These are phyloP conservation scores for Merodon equestris DNA, from an alignment of 2,888 invertebrate species.

Conservation along the genomic window DNA sequence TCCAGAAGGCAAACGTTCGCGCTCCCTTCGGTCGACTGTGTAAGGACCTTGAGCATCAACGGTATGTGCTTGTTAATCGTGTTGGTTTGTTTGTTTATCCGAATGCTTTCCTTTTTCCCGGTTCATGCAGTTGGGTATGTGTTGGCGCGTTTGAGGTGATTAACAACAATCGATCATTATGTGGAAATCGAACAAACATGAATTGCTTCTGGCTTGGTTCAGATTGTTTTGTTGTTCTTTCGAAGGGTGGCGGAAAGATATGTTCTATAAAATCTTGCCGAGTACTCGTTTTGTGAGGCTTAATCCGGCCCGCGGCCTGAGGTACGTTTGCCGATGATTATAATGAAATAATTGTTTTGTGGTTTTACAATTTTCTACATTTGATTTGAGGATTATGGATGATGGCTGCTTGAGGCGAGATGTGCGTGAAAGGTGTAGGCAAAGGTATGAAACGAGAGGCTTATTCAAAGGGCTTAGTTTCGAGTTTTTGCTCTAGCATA, in stretches of 20 bases:
- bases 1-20: slow-evolving; percentile 61
- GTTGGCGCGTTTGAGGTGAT: slow-evolving; percentile 60
- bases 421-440: no score
- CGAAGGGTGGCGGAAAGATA: no score
- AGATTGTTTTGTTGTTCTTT: not conserved
- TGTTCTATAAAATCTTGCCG: not conserved
- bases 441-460: no score
- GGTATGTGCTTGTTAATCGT: slow-evolving; percentile 44
- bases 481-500: no score
- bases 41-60: slow-evolving; percentile 63
- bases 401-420: no score
- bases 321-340: slow-evolving; percentile 59
- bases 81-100: slow-evolving; percentile 63
- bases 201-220: not conserved
- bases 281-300: slow-evolving; percentile 24
- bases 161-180: slow-evolving; percentile 69
- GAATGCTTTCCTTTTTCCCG: slow-evolving; percentile 50
- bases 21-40: slow-evolving; percentile 15
- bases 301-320: slow-evolving; percentile 54
- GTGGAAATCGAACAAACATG: slow-evolving; percentile 64
- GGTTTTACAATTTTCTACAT: slow-evolving; percentile 43
- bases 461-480: no score
- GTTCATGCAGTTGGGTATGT: slow-evolving; percentile 17
- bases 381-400: slow-evolving; percentile 46
- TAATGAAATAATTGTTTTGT: slow-evolving; percentile 63